phyloP scores from a whole-genome alignment of 2,113 vertebrate genomes.

The Lontra canadensis region DNA sequence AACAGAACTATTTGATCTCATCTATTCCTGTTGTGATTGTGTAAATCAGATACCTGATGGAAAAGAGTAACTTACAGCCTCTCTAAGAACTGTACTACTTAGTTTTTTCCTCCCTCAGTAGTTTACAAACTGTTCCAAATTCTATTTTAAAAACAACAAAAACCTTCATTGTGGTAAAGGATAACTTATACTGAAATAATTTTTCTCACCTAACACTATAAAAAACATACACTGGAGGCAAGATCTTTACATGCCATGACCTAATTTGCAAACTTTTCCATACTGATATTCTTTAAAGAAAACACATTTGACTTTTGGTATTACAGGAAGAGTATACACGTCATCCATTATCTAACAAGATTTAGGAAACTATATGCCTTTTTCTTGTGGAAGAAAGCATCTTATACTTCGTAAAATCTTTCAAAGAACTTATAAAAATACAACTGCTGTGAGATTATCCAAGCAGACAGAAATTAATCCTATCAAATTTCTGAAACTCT shows the following conservation, averaged over 20 bases:
- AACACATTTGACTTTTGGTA: not conserved
- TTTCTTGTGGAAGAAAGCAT: not conserved
- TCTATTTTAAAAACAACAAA: not conserved
- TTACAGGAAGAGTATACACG: not conserved
- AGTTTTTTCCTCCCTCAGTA: not conserved
- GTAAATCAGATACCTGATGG: not conserved
- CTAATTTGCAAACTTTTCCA: not conserved
- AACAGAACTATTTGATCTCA: not conserved
- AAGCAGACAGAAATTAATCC: not conserved
- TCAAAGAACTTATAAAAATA: not conserved
- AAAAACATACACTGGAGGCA: not conserved
- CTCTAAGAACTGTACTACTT: not conserved
- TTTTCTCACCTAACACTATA: conserved; percentile 31
- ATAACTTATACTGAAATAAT: not conserved
- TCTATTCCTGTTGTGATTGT: not conserved
- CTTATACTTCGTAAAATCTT: not conserved
- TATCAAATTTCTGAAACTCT: not conserved
- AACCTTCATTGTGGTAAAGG: not conserved
- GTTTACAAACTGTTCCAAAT: not conserved
- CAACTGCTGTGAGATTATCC: not conserved
- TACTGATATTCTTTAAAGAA: not conserved
- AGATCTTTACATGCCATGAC: not conserved
- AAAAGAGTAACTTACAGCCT: not conserved
- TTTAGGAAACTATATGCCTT: not conserved
- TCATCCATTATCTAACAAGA: not conserved